Evolutionary conservation across 2,888 invertebrate species (phyloP).

Genomic region (Acheta domesticus): DNA sequence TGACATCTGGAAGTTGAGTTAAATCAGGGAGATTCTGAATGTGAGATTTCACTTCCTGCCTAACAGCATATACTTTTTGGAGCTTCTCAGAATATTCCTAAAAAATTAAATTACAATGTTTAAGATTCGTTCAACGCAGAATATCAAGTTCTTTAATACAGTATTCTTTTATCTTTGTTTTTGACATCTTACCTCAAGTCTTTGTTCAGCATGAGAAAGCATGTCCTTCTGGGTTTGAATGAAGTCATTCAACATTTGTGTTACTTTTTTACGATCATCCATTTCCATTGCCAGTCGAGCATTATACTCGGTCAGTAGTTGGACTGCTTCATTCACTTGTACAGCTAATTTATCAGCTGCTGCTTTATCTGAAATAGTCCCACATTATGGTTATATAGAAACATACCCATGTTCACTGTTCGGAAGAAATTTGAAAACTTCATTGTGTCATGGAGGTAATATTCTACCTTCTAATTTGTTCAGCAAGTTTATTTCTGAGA

Average conservation of each 20-base stretch:
- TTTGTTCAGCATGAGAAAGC: conserved; percentile 79
- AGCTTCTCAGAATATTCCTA: conserved; percentile 91
- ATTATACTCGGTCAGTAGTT: conserved; percentile 85
- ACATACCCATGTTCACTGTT: neutral
- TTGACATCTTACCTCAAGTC: conserved; percentile 66
- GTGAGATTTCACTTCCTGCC: conserved; percentile 87
- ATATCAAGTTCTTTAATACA: neutral
- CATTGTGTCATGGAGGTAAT: neutral
- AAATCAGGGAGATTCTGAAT: conserved; percentile 91
- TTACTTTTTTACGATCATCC: conserved; percentile 81
- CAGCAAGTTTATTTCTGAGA: conserved; percentile 84
- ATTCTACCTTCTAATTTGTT: conserved; percentile 75
- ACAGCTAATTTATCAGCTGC: conserved; percentile 72
- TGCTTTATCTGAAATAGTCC: conserved; percentile 62
- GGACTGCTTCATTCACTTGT: conserved; percentile 85
- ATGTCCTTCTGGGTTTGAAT: conserved; percentile 82
- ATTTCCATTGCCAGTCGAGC: conserved; percentile 79
- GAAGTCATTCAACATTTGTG: conserved; percentile 83
- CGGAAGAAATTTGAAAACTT: neutral
- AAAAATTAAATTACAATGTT: conserved; percentile 40
- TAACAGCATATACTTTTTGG: conserved; percentile 78
- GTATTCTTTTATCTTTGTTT: neutral
- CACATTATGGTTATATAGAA: neutral
- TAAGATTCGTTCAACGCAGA: neutral
- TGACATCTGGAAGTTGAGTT: conserved; percentile 86